Percentiles rank a stretch among this genome's conserved stretches.
These are phyloP conservation scores for Channa maculata DNA, from an alignment of 2,113 vertebrate species.

Conservation along the genomic window DNA sequence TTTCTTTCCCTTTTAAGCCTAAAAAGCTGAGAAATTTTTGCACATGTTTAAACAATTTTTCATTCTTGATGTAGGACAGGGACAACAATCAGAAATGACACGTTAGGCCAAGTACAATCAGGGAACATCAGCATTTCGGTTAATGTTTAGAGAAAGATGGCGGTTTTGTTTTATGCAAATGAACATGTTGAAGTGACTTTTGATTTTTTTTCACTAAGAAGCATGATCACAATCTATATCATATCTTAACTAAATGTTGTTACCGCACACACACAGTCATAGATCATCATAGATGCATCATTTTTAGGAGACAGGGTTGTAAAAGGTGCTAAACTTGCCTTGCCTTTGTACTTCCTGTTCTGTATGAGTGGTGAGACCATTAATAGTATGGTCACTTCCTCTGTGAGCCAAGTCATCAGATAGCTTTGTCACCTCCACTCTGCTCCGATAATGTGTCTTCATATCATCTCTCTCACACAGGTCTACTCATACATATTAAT, in stretches of 20 bases:
- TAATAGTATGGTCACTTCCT: slow-evolving; percentile 58
- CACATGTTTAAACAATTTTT: background rate
- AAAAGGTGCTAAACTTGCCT: background rate
- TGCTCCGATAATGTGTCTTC: slow-evolving; percentile 67
- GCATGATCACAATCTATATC: too few relatives aligned
- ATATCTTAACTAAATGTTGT: too few relatives aligned
- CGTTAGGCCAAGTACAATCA: too few relatives aligned
- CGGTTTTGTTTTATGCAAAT: too few relatives aligned
- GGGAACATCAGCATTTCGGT: too few relatives aligned
- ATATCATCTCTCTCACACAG: slow-evolving; percentile 57
- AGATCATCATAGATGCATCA: too few relatives aligned
- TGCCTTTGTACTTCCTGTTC: slow-evolving; percentile 18
- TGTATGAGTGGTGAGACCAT: slow-evolving; percentile 33
- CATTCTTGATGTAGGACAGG: background rate
- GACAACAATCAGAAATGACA: background rate
- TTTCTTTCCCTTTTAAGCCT: background rate
- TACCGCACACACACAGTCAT: too few relatives aligned
- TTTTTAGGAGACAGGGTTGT: too few relatives aligned
- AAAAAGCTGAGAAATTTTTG: background rate
- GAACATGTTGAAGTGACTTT: too few relatives aligned
- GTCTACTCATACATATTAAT: slow-evolving; percentile 77
- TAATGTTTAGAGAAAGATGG: too few relatives aligned
- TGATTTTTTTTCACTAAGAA: too few relatives aligned
- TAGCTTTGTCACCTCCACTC: slow-evolving; percentile 65
- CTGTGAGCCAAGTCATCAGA: slow-evolving; percentile 63